phyloP scores from a whole-genome alignment of 30 jellyfish, hydroid and myxozoan species.

The Chrysaora quinquecirrha region DNA sequence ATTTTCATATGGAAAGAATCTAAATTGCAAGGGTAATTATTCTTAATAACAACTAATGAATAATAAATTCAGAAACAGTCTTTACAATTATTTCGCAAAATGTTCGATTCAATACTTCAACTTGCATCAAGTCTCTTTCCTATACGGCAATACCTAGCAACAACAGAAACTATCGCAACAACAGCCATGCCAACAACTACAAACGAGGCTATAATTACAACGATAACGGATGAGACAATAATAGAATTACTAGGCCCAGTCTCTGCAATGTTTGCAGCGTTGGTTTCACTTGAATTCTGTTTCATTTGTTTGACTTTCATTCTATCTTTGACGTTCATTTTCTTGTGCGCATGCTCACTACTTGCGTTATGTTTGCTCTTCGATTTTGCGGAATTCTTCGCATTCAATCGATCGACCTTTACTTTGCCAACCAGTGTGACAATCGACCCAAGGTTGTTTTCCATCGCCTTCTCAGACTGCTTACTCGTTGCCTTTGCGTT shows the following conservation, averaged over 20 bases:
- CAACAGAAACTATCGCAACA: conserved; percentile 95
- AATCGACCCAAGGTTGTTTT: conserved; percentile 89
- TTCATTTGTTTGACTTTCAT: conserved; percentile 80
- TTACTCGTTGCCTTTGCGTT: conserved; percentile 30
- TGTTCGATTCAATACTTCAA: too few relatives aligned
- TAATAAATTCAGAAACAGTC: too few relatives aligned
- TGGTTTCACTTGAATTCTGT: conserved; percentile 82
- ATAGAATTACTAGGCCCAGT: conserved; percentile 92
- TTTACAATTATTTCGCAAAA: too few relatives aligned
- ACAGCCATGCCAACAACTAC: conserved; percentile 99
- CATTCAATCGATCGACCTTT: conserved; percentile 75
- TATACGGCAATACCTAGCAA: conserved; percentile 90
- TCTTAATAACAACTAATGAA: too few relatives aligned
- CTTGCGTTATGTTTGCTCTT: conserved; percentile 37
- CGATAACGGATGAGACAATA: conserved; percentile 90
- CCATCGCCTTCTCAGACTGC: conserved; percentile 46
- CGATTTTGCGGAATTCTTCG: conserved; percentile 59
- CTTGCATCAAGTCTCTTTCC: conserved; percentile 79
- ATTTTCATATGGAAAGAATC: too few relatives aligned
- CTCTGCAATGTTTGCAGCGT: conserved; percentile 90
- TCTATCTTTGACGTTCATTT: conserved; percentile 75
- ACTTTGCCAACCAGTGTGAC: conserved; percentile 93
- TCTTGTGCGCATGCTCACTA: conserved; percentile 80
- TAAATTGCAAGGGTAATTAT: too few relatives aligned
- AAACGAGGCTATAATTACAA: conserved; percentile 87